Evolutionary conservation across 2,113 vertebrate species (phyloP), one percentile per base, ranked within the genome.

Genomic region (Aldabrachelys gigantea): DNA sequence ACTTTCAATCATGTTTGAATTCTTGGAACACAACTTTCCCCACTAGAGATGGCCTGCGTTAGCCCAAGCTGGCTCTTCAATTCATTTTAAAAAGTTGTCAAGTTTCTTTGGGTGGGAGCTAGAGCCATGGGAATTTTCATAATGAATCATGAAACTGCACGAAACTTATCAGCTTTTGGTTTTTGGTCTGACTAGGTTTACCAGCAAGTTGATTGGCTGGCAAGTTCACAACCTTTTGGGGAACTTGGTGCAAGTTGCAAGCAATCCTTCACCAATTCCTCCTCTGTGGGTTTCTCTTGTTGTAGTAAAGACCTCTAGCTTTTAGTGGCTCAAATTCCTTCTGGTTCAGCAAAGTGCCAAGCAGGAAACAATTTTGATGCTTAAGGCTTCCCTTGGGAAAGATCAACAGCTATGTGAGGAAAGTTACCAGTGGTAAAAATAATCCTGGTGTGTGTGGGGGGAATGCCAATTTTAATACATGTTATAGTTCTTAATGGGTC

Each of bases 301-400:
- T 92, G 89, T 92, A 69, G n/a, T 22, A 47, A 22, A 80, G 38
- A 92, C 19, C 29, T 41, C 79, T 57, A 88, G 27, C 38, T 91
- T 96, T 92, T 91, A 62, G 47, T 88, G 85, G n/a, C 29, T 88
- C 89, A 88, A 91, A 54, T 86, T 80, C 91, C 83, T 59, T 59
- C 54, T 82, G 52, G 85, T 89, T 29, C 8, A 80, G 6, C 85
- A 80, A 87, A 85, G 44, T 86, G 41, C 89, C 91, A 88, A 27
- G 6, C 62, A 80, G 81, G 89, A 88, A 92, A 79, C 41, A 86
- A 59, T 5, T 86, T 79, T 91, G 88, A 86, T 95, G 49, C 22
- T 93, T 85, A 41, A 88, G 35, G 89, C 95, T 90, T 95, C 62
- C 52, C 72, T 57, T 88, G 53, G 59, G 85, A 87, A 84, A 89